Evolutionary conservation across 1,140 invertebrate genomes (phyloP), one percentile per base, ranked within the genome.

Genomic region (Propsilocerus akamusi): DNA sequence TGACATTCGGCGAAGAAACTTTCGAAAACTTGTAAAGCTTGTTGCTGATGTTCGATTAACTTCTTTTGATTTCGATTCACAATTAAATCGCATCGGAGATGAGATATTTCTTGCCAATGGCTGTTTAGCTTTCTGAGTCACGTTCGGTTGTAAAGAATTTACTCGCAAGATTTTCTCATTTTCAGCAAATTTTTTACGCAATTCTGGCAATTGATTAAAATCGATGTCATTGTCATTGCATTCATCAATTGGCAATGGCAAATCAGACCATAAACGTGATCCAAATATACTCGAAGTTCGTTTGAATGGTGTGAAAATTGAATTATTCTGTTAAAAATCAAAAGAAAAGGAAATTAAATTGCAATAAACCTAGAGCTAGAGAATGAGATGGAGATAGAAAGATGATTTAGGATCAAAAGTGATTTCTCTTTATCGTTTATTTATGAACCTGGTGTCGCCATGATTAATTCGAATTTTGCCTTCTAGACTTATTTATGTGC

Each of bases 161-260:
- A 49, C 49, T 37, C 49, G 17, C n/a, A 37, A 41, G 7, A 26
- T 22, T 30, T 26, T 49, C 8, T 49, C 26, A 10, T 26, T 34
- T 11, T 32, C 25, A 32, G 4, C 24, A 25, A 24, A 17, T 10
- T 41, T 41, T 5, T 20, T 41, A 3, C 34, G 34, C 8, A 22
- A 20, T 5, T 23, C n/a, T 22, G 47, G 58, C 4, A 30, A 23
- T 12, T 17, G 24, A 37, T 14, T 37, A n/a, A 24, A 28, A 47
- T 32, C 17, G 22, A 47, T 46, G 7, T 14, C 23, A 25, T 17
- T 25, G 22, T 25, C 49, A 24, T 30, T 32, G 53, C 73, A 77
- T 54, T 78, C 76, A 50, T 79, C 76, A 7, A 69, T 72, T 3
- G 76, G 72, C 12, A 78, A 58, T 10, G 72, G 71, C 23, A 77